These are phyloP conservation scores for Noctua comes DNA, from an alignment of 2,888 invertebrate genomes.

Conservation along the genomic window DNA sequence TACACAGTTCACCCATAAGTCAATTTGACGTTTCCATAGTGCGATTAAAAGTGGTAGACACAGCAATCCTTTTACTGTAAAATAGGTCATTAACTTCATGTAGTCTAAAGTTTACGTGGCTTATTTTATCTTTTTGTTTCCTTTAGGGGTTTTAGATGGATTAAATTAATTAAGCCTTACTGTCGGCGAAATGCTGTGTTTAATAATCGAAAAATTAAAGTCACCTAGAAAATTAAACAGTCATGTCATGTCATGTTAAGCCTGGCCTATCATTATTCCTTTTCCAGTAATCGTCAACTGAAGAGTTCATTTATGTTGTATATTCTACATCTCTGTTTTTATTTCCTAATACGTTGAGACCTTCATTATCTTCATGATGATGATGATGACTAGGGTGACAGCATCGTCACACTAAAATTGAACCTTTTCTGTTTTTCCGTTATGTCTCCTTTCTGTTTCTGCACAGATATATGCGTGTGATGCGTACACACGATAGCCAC, in stretches of 20 bases:
- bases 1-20: no score
- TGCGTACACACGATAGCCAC: conserved; percentile 1
- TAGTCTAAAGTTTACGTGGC: conserved; percentile 5
- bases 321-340: not conserved
- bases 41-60: not conserved
- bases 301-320: not conserved
- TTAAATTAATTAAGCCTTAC: conserved; percentile 18
- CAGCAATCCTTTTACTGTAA: conserved; percentile 13
- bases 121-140: conserved; percentile 23
- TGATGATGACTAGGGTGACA: not conserved
- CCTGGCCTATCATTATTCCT: not conserved
- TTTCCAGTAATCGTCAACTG: not conserved
- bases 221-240: conserved; percentile 8
- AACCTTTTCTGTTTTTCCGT: not conserved
- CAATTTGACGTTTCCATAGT: not conserved
- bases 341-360: no score
- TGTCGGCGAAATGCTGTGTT: conserved; percentile 22
- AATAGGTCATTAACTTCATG: conserved; percentile 25
- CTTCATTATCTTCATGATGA: not conserved
- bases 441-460: not conserved
- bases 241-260: not conserved
- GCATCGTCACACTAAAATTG: not conserved
- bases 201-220: conserved; percentile 20
- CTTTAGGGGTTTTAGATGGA: conserved; percentile 17
- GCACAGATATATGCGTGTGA: not conserved